Conservation (phyloP, 2,797 vertebrate species). For the Xiphorhynchus erythropygius region DNA sequence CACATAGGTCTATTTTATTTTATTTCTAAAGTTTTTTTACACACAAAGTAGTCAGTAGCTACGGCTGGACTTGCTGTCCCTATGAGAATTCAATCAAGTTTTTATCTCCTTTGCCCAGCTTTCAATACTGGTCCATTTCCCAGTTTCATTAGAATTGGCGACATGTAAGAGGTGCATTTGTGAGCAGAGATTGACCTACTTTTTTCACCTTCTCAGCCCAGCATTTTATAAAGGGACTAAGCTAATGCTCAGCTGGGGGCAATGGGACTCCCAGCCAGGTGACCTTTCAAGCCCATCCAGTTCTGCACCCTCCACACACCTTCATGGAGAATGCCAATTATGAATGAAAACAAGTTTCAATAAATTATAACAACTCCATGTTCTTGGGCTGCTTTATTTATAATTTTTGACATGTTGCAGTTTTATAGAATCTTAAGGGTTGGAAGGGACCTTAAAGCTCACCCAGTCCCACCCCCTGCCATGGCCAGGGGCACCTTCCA, state of each 20-base stretch:
- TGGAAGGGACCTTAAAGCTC: background rate
- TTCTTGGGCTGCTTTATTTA: background rate
- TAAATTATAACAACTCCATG: background rate
- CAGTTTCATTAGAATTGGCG: slow-evolving; percentile 14
- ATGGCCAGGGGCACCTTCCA: background rate
- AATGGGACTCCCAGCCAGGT: background rate
- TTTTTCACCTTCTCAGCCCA: slow-evolving; percentile 19
- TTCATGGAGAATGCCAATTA: background rate
- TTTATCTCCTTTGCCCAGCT: slow-evolving; percentile 19
- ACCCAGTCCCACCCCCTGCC: background rate
- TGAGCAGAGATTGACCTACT: slow-evolving; percentile 33
- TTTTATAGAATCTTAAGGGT: background rate
- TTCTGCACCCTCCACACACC: background rate
- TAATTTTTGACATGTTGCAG: background rate
- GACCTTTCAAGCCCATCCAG: background rate
- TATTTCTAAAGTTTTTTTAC: background rate
- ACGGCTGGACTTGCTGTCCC: background rate
- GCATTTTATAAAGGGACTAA: background rate
- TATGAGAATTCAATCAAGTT: background rate
- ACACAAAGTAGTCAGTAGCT: background rate
- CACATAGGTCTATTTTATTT: background rate
- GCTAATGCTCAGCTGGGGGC: background rate
- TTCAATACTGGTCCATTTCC: background rate
- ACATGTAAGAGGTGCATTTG: slow-evolving; percentile 38
- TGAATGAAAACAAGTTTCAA: background rate